Evolutionary conservation across 2,888 invertebrate species (phyloP).

Genomic region (Zaprionus obscuricornis): DNA sequence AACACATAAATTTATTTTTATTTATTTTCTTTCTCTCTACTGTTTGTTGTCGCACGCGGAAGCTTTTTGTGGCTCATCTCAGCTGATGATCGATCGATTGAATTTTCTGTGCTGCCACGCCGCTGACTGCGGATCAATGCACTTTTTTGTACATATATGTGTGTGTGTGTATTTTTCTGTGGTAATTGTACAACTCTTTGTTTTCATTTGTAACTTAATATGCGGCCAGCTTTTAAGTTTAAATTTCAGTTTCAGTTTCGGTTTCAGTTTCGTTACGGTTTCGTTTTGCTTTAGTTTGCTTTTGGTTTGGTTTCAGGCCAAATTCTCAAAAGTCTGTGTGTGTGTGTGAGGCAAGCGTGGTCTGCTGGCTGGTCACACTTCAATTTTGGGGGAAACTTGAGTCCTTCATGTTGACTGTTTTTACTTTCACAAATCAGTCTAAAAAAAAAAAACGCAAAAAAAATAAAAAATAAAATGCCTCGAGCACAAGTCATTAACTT

Average conservation of each 20-base stretch:
- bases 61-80: too few species aligned
- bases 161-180: too few species aligned
- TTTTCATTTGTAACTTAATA: slow-evolving; percentile 40
- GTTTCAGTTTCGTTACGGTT: slow-evolving; percentile 22
- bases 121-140: slow-evolving; percentile 73
- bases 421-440: slow-evolving; percentile 73
- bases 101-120: too few species aligned
- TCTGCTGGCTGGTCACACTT: too few species aligned
- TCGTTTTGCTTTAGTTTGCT: slow-evolving; percentile 1
- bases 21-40: too few species aligned
- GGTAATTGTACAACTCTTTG: slow-evolving; percentile 34
- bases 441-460: slow-evolving; percentile 2
- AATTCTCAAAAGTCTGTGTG: too few species aligned
- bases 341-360: too few species aligned
- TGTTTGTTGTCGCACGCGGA: too few species aligned
- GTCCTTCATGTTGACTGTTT: slow-evolving; percentile 21
- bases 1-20: too few species aligned
- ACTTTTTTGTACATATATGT: slow-evolving; percentile 57
- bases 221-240: slow-evolving; percentile 8
- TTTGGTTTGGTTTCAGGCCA: too few species aligned
- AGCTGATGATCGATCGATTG: too few species aligned
- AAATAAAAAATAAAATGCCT: slow-evolving; percentile 48
- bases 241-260: slow-evolving; percentile 29
- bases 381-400: too few species aligned
- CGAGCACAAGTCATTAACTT: slow-evolving; percentile 76